These are phyloP conservation scores for Siphamia tubifer DNA, from an alignment of 2,113 vertebrate species.

Conservation along the genomic window DNA sequence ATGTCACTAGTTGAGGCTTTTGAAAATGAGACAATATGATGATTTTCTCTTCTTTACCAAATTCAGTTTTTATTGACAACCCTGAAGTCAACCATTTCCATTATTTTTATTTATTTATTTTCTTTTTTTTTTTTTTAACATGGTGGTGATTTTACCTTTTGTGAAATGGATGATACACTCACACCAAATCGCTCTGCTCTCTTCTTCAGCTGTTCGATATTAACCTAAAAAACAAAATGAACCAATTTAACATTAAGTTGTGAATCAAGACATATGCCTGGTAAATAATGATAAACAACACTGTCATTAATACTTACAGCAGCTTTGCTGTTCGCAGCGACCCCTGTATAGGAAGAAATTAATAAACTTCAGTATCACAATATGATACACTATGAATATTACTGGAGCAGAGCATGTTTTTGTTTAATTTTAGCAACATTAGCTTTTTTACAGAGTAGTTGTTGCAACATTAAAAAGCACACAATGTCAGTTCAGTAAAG, in stretches of 20 bases:
- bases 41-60: no score
- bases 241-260: not conserved
- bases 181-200: constrained; percentile 91
- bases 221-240: constrained; percentile 69
- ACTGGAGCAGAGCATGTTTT: not conserved
- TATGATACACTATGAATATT: not conserved
- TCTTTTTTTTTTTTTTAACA: no score
- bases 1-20: no score
- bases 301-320: constrained; percentile 53
- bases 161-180: constrained; percentile 91
- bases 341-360: constrained; percentile 44
- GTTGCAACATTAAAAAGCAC: not conserved
- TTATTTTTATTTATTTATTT: no score
- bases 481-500: not conserved
- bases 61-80: no score
- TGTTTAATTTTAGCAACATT: not conserved
- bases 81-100: no score
- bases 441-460: no score
- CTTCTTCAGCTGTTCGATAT: constrained; percentile 89
- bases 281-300: not conserved
- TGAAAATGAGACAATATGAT: no score
- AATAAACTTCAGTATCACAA: not conserved
- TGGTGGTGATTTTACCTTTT: constrained; percentile 82
- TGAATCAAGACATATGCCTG: not conserved
- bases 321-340: constrained; percentile 61